phyloP scores from a whole-genome alignment of 2,888 invertebrate species.

The Dynastes hyllus region DNA sequence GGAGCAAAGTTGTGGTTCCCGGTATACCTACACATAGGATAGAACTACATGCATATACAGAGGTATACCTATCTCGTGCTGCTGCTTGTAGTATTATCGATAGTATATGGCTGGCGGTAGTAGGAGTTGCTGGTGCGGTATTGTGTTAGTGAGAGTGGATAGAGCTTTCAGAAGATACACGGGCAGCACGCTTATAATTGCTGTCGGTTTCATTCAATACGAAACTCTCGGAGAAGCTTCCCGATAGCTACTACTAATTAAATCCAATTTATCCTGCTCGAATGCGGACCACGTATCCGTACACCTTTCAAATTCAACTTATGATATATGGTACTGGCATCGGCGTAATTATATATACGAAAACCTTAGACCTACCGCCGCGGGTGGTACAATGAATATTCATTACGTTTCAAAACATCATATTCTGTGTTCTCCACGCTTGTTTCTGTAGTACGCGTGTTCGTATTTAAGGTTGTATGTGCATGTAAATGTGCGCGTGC shows the following conservation, averaged over 20 bases:
- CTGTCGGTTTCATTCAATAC: slow-evolving; percentile 50
- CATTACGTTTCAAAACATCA: slow-evolving; percentile 66
- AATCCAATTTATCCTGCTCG: slow-evolving; percentile 65
- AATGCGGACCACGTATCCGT: slow-evolving; percentile 66
- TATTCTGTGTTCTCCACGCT: slow-evolving; percentile 49
- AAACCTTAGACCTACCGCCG: slow-evolving; percentile 67
- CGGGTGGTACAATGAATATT: slow-evolving; percentile 68
- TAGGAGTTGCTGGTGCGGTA: neutral
- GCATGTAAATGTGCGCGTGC: slow-evolving; percentile 9
- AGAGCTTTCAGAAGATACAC: slow-evolving; percentile 28
- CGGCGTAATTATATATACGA: slow-evolving; percentile 67
- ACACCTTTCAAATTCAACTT: slow-evolving; percentile 68
- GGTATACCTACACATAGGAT: neutral
- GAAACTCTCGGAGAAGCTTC: slow-evolving; percentile 50
- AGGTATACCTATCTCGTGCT: slow-evolving; percentile 8
- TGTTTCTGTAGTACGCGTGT: slow-evolving; percentile 14
- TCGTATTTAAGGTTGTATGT: neutral
- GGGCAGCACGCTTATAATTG: slow-evolving; percentile 46
- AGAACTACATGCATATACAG: neutral
- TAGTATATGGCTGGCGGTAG: neutral
- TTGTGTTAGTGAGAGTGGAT: slow-evolving; percentile 26
- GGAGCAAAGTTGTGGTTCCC: slow-evolving; percentile 34
- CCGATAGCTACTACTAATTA: slow-evolving; percentile 63
- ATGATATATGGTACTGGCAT: slow-evolving; percentile 66
- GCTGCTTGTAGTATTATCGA: slow-evolving; percentile 9